phyloP scores from a whole-genome alignment of 2,888 invertebrate species.

The Cephus pygmeus region DNA sequence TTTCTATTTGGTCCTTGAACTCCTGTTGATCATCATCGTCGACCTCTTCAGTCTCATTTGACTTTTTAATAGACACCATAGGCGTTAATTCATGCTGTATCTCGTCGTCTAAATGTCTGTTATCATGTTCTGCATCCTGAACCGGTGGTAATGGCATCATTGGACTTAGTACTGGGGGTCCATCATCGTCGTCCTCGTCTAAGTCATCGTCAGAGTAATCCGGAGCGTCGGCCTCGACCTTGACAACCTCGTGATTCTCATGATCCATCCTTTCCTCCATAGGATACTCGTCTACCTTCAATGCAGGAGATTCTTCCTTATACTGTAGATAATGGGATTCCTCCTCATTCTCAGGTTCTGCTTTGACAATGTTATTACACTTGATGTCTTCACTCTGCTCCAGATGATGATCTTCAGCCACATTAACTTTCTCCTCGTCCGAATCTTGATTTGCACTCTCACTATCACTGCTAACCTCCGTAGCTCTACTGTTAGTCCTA shows the following conservation, averaged over 20 bases:
- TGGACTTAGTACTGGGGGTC: slow-evolving; percentile 59
- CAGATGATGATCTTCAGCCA: slow-evolving; percentile 23
- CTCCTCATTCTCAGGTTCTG: slow-evolving; percentile 22
- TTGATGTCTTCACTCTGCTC: slow-evolving; percentile 28
- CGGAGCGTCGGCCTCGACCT: background rate
- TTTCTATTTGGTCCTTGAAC: slow-evolving; percentile 9
- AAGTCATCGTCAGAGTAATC: background rate
- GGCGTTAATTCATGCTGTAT: slow-evolving; percentile 44
- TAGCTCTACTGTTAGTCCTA: slow-evolving; percentile 38
- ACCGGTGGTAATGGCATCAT: slow-evolving; percentile 53
- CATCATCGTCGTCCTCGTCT: slow-evolving; percentile 56
- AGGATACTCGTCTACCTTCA: background rate
- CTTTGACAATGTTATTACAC: slow-evolving; percentile 12
- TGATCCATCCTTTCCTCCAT: background rate
- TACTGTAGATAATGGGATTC: slow-evolving; percentile 2
- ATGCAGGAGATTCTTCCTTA: background rate
- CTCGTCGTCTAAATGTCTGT: slow-evolving; percentile 13
- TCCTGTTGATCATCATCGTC: background rate
- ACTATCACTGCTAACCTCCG: slow-evolving; percentile 28
- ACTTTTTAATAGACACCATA: slow-evolving; percentile 29
- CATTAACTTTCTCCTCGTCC: slow-evolving; percentile 25
- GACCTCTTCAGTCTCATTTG: slow-evolving; percentile 6
- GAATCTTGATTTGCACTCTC: slow-evolving; percentile 33
- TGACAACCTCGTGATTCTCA: background rate
- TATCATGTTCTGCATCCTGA: slow-evolving; percentile 25